These are phyloP conservation scores for Cloeon dipterum DNA, from an alignment of 2,888 invertebrate genomes.

Conservation along the genomic window DNA sequence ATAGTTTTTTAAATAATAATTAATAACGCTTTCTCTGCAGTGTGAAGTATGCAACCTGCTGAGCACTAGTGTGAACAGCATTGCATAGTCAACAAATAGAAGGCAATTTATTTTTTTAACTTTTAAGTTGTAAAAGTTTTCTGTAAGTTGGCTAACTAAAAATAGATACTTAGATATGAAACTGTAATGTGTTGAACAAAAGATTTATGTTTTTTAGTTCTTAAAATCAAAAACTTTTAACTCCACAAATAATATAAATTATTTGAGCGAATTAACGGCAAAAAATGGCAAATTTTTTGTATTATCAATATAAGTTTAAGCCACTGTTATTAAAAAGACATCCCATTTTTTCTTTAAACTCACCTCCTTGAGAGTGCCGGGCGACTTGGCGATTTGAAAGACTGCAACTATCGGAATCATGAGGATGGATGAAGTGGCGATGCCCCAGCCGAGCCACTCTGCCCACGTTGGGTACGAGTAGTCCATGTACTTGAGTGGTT, in stretches of 20 bases:
- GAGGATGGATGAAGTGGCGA: slow-evolving; percentile 47
- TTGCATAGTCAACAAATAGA: no score
- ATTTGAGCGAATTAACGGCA: no score
- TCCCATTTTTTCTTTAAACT: not conserved
- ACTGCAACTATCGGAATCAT: slow-evolving; percentile 47
- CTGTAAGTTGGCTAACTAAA: no score
- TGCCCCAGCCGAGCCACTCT: slow-evolving; percentile 41
- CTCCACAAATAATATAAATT: no score
- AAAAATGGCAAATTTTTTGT: not conserved
- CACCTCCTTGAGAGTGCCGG: slow-evolving; percentile 44
- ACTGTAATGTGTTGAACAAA: no score
- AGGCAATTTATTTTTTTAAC: no score
- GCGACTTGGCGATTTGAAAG: slow-evolving; percentile 33
- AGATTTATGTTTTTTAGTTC: no score
- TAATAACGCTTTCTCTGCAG: not conserved
- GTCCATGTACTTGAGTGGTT: slow-evolving; percentile 38
- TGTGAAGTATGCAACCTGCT: slow-evolving; percentile 1
- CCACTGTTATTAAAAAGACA: not conserved
- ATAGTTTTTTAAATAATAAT: not conserved
- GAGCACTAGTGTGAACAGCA: no score
- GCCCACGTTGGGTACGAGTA: slow-evolving; percentile 50
- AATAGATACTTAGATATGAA: no score
- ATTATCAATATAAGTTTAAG: not conserved
- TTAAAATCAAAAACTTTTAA: no score
- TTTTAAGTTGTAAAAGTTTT: no score